Conservation (phyloP, 2,797 vertebrate species). For the Otus scops region DNA sequence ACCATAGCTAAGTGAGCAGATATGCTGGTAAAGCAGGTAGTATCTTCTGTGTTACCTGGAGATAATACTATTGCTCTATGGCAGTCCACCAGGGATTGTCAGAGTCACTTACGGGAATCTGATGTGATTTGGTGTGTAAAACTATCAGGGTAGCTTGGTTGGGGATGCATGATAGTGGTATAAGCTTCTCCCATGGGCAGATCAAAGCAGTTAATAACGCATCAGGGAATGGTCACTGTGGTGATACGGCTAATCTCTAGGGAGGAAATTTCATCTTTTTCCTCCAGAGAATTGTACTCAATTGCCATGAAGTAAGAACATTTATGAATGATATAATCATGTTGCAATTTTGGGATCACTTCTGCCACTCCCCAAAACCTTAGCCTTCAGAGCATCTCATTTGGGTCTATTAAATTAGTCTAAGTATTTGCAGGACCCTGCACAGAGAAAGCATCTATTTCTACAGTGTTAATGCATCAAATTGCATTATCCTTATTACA, state of each 20-base stretch:
- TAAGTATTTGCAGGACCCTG: neutral
- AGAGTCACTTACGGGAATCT: neutral
- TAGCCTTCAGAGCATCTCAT: neutral
- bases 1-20: conserved; percentile 13
- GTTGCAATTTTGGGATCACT: neutral
- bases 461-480: neutral
- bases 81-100: neutral
- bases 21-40: neutral
- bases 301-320: fast-evolving
- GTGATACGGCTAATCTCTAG: neutral
- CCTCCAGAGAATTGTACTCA: neutral
- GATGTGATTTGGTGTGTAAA: neutral
- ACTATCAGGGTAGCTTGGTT: neutral
- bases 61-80: neutral
- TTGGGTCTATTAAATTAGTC: neutral
- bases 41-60: neutral
- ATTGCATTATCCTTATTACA: neutral
- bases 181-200: conserved; percentile 35
- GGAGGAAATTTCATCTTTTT: neutral
- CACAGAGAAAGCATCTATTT: neutral
- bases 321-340: neutral
- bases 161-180: neutral
- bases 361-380: neutral
- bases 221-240: neutral
- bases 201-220: conserved; percentile 1